Conservation (phyloP, 2,888 invertebrate genomes). For the Tenthredo livida region DNA sequence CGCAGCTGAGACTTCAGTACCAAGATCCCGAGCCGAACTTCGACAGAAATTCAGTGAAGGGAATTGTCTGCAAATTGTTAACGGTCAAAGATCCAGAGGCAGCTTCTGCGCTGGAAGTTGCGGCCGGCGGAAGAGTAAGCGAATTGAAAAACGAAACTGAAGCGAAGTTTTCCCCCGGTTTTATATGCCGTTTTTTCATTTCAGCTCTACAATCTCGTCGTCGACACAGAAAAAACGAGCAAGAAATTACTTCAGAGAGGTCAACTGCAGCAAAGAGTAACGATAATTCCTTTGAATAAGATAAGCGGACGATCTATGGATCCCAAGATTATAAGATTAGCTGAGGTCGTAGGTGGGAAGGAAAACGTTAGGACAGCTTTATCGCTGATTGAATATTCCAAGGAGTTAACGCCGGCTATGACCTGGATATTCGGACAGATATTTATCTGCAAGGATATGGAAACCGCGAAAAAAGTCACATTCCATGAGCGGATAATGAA, state of each 20-base stretch:
- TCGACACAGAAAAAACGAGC: constrained; percentile 91
- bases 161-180: neutral
- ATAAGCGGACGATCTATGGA: constrained; percentile 85
- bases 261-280: constrained; percentile 88
- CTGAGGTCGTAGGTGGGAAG: constrained; percentile 87
- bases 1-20: constrained; percentile 86
- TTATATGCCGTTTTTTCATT: constrained; percentile 30
- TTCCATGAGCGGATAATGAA: constrained; percentile 86
- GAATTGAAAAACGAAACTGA: neutral
- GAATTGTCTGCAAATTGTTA: constrained; percentile 90
- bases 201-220: constrained; percentile 94
- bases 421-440: constrained; percentile 92
- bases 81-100: constrained; percentile 85
- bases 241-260: constrained; percentile 92
- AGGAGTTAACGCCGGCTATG: constrained; percentile 87
- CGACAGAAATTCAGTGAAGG: constrained; percentile 84
- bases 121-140: constrained; percentile 90
- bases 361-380: constrained; percentile 92
- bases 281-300: constrained; percentile 95
- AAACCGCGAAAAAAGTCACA: constrained; percentile 89
- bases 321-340: constrained; percentile 81
- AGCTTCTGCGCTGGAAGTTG: constrained; percentile 91
- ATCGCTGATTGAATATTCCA: constrained; percentile 87
- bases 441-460: constrained; percentile 91
- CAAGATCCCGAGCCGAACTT: constrained; percentile 89